Conservation (phyloP, 1,140 invertebrate genomes). For the Cyclargus thomasi region DNA sequence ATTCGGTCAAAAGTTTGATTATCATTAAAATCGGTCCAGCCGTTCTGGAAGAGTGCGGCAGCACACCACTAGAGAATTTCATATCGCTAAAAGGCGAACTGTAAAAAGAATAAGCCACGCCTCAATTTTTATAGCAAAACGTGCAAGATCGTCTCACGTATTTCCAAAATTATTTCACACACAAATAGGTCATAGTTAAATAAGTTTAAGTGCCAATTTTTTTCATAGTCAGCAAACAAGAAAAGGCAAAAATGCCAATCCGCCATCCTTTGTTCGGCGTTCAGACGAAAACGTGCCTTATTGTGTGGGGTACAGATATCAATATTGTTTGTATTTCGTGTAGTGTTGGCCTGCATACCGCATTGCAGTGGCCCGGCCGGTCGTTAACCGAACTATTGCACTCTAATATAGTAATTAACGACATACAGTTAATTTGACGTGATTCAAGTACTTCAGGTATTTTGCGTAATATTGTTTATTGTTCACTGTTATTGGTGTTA, state of each 20-base stretch:
- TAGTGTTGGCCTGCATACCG: conserved; percentile 32
- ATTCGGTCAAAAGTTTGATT: no score
- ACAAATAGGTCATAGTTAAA: background rate
- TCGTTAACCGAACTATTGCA: conserved; percentile 38
- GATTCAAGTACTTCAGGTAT: conserved; percentile 21
- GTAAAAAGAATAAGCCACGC: no score
- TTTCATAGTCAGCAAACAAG: conserved; percentile 4
- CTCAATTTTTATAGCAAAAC: background rate
- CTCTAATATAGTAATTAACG: conserved; percentile 40
- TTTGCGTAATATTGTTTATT: conserved; percentile 18
- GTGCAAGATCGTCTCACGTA: background rate
- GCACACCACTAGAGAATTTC: no score
- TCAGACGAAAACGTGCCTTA: conserved; percentile 25
- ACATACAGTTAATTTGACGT: conserved; percentile 35
- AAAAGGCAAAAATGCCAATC: conserved; percentile 20
- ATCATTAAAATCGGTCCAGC: no score
- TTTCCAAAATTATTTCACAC: background rate
- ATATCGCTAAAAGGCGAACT: no score
- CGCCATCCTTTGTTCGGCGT: conserved; percentile 26
- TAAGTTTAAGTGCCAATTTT: background rate
- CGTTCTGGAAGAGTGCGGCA: no score
- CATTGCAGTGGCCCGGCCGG: conserved; percentile 34
- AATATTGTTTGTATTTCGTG: conserved; percentile 29
- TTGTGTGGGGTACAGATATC: conserved; percentile 27
- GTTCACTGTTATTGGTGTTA: no score